Evolutionary conservation across 2,888 invertebrate genomes (phyloP), one percentile per base, ranked within the genome.

Genomic region (Molanna angustata): DNA sequence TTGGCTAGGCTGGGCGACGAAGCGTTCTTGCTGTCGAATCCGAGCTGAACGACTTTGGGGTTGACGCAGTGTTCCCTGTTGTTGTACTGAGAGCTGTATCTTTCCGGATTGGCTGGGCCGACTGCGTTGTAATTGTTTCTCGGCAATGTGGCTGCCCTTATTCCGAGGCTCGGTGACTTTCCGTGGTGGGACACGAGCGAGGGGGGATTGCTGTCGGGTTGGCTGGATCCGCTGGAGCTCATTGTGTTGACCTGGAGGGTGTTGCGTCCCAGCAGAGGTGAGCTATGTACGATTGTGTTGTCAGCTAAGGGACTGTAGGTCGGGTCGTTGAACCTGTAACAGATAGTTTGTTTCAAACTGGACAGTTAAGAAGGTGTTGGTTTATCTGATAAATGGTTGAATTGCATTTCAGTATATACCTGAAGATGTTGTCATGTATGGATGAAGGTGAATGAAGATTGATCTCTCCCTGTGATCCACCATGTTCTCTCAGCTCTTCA

Each of bases 81-180:
- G 60, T 77, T 76, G 63, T 76, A 76, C 65, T 79, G 73, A 48
- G 78, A 71, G 65, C 80, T 72, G 67, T 79, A 75, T 61, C 77
- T 64, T 20, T 49, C 49, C 6, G 55, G 51, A 14, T 44, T 52
- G 2, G 44, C 16, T 9, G 21, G 31, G 13, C 14, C 20, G 18
- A 35, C 39, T 4, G 47, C 48, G 27, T 53, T 54, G 18, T 49
- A 85, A 21, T 83, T 83, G 62, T 87, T 87, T 54, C 88, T 78
- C 0, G 89, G 88, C 44, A 88, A 68, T 1, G 89, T 89, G 17
- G 85, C 84, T 1, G 88, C 86, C 33, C 87, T 69, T 32, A 74
- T 63, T 50, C 74, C 73, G 62, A 76, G 74, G 60, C 72, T 76
- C 41, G 76, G 76, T 3, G 76, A 76, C 2, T 73, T 65, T 18